Evolutionary conservation across 2,888 invertebrate genomes (phyloP), one percentile per base, ranked within the genome.

Genomic region (Mongoloraphidia duomilia): DNA sequence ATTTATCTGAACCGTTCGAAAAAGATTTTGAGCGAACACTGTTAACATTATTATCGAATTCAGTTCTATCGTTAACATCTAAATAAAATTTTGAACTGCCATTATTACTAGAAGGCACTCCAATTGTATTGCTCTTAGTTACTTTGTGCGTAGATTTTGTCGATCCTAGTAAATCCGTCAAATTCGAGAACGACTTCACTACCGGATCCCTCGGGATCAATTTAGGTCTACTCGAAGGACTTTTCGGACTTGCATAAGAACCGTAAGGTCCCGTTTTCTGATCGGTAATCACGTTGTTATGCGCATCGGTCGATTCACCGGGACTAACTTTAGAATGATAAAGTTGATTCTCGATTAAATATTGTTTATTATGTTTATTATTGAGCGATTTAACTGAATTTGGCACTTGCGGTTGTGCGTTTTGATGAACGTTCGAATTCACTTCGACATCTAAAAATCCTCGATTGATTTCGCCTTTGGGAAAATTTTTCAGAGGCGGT

Each of bases 1-100:
- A 26, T 26, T 26, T 56, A 55, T 64, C 65, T 57, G 50, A 34
- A 44, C 14, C 46, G 36, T 35, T 14, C 12, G 36, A 38, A 13
- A 26, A 26, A 6, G 26, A 26, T 26, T 26, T 26, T 26, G 26
- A 26, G 26, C 26, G 26, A 26, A 26, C 26, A 26, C 26, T 26
- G 26, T 26, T 26, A 6, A 26, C 26, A 26, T 6, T 26, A 26
- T 26, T 26, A 26, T 26, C 26, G 6, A 26, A 26, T 26, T 26
- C 26, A 26, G 26, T 26, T 26, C 26, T 26, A 26, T 26, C 26
- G 26, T 26, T 26, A 26, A 26, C 26, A 26, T 26, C 26, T 26
- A 26, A 26, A 26, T 26, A 26, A 26, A 26, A 26, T 26, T 26
- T 26, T 26, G 26, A 26, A 6, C 26, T 26, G 26, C 26, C 26